These are phyloP conservation scores for Coracopsis vasa DNA, from an alignment of 2,113 vertebrate species.

Conservation along the genomic window DNA sequence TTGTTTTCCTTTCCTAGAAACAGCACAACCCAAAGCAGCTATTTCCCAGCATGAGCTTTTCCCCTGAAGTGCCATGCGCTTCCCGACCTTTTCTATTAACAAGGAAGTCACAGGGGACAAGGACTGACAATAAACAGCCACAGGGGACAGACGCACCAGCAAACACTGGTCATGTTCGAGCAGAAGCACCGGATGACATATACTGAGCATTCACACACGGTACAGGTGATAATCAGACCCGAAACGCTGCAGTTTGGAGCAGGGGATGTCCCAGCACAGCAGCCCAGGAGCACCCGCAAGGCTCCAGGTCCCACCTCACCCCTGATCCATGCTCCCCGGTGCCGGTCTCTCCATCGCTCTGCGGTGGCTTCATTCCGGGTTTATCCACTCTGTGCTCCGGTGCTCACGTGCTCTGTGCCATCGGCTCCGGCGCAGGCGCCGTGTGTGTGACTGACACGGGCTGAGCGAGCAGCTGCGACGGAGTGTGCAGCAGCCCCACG, in stretches of 20 bases:
- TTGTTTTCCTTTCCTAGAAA: not conserved
- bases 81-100: not conserved
- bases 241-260: not conserved
- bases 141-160: not conserved
- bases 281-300: not conserved
- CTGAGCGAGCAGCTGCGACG: not conserved
- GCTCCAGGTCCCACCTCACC: slow-evolving; percentile 37
- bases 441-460: not conserved
- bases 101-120: not conserved
- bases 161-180: not conserved
- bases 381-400: slow-evolving; percentile 36
- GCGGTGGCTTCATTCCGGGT: slow-evolving; percentile 59
- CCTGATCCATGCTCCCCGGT: not conserved
- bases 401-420: slow-evolving; percentile 4
- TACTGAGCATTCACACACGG: not conserved
- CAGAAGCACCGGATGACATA: not conserved
- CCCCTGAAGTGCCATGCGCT: not conserved
- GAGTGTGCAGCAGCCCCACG: not conserved
- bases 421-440: slow-evolving; percentile 1
- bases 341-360: slow-evolving; percentile 55
- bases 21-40: not conserved
- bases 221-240: not conserved
- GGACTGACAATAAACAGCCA: not conserved
- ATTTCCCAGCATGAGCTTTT: not conserved
- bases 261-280: not conserved